Evolutionary conservation across 2,113 vertebrate genomes (phyloP), one percentile per base, ranked within the genome.

Genomic region (Scopus umbretta): DNA sequence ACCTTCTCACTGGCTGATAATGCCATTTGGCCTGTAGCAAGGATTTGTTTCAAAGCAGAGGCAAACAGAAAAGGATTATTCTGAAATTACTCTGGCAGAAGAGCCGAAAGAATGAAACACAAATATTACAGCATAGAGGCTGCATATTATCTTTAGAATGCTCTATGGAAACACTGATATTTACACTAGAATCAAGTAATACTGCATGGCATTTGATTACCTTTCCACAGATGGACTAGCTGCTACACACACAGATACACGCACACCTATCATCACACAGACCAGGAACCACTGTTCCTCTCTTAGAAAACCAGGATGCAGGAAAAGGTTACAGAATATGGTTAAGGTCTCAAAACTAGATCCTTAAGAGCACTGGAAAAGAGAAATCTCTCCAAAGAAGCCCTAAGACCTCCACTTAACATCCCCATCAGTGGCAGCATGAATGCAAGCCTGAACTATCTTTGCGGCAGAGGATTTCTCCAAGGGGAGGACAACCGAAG

Each of bases 221-320:
- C 10, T 62, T 86, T 58, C 84, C 34, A 17, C 0, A 55, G 58
- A 42, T 2, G 80, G 61, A 53, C 50, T 5, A 38, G 9, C 29
- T 70, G 67, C 32, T 80, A 29, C 0, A 5, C 6, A 66, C 55
- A 67, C 0, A 2, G 22, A 27, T 30, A 66, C 30, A 14, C 7
- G 17, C 26, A 45, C 18, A 29, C 14, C 66, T 21, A 76, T 10
- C 63, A 71, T 36, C 50, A 66, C 43, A 36, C 19, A 55, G 21
- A 32, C 8, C 55, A 87, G 29, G 27, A 89, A 55, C 17, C 29
- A 29, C 38, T 2, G 0, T 19, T 63, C 58, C 47, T 45, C 36
- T 78, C 59, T 74, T 47, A 45, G 19, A 70, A 74, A 93, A 87
- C 65, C 0, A 61, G 26, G 25, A 66, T 52, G 61, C 1, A 6